Conservation (phyloP, 2,888 invertebrate genomes). For the Drosophila lutescens region DNA sequence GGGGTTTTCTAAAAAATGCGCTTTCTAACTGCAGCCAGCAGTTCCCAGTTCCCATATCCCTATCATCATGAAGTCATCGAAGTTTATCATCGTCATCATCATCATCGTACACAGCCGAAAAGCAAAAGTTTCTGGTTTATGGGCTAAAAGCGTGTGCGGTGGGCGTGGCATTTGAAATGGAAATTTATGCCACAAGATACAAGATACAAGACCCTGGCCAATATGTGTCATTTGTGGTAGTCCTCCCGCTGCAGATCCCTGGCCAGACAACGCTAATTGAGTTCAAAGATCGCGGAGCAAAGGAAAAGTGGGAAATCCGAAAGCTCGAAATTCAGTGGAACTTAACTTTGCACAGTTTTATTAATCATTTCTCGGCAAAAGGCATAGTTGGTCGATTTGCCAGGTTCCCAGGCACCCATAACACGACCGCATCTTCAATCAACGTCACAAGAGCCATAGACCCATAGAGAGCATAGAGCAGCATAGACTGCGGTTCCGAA, state of each 20-base stretch:
- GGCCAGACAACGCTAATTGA: slow-evolving; percentile 64
- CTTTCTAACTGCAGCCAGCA: slow-evolving; percentile 61
- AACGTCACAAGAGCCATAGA: slow-evolving; percentile 57
- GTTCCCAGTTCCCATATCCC: slow-evolving; percentile 11
- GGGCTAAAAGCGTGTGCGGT: slow-evolving; percentile 63
- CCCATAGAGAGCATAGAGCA: background rate
- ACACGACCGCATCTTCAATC: slow-evolving; percentile 76
- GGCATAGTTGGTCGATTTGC: slow-evolving; percentile 22
- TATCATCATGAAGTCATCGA: slow-evolving; percentile 72
- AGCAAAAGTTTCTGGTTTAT: slow-evolving; percentile 58
- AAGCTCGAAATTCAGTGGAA: slow-evolving; percentile 45
- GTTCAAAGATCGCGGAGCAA: slow-evolving; percentile 63
- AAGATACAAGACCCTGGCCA: slow-evolving; percentile 15
- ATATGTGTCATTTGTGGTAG: slow-evolving; percentile 67
- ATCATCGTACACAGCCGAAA: slow-evolving; percentile 34
- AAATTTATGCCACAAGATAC: slow-evolving; percentile 54
- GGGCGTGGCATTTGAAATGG: slow-evolving; percentile 68
- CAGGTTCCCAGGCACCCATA: slow-evolving; percentile 67
- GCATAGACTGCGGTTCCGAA: slow-evolving; percentile 7
- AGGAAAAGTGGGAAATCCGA: slow-evolving; percentile 54
- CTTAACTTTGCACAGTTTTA: slow-evolving; percentile 51
- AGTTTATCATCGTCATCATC: slow-evolving; percentile 68
- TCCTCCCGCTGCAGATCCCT: slow-evolving; percentile 6
- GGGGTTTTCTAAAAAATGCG: slow-evolving; percentile 31
- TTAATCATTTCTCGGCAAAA: slow-evolving; percentile 54